Base-by-base conservation (phyloP, 2,888 invertebrate species). In the Ormyrus nitidulus region DNA sequence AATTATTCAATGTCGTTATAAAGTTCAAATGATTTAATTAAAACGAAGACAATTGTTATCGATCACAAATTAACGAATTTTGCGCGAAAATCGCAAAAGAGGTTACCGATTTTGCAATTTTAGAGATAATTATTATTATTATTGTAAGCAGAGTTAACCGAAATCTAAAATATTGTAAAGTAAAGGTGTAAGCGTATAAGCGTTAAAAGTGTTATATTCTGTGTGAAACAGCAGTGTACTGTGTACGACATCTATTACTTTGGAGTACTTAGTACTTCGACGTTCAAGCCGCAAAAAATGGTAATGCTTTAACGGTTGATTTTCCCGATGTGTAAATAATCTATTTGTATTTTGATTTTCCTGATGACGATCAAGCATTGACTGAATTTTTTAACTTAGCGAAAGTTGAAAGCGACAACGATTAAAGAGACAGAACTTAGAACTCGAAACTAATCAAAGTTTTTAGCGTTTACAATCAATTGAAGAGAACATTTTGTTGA, bases 351-450 rank as follows among this genome's bases (percentile, higher is more conserved):
- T 71, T 77, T 68, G 2, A 53, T 74, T 78, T 71, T 48, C 44
- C 53, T 49, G 13, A 66, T 62, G 56, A 78, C 46, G 69, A 69
- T 79, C 69, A 79, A 51, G 34, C 46, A 77, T 74, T 71, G 75
- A 78, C 75, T 75, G 77, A 81, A 75, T 78, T 77, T 65, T 81
- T 81, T 81, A 74, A 76, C 64, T 73, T 74, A 74, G 64, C 62
- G 34, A 73, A 74, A 65, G 77, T 66, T 77, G 44, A 77, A 77
- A 70, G 61, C 44, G 19, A 72, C 71, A 81, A 81, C 65, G 66
- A 78, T 49, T 69, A 77, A n/a, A 8, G 10, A 11, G 13, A 72
- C 19, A 2, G 34, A 34, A 34, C 34, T 34, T 34, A 34, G 34
- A 34, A 34, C 34, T 34, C 34, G 34, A 34, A 34, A 34, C 34